Evolutionary conservation across 2,888 invertebrate genomes (phyloP).

Genomic region (Sericinus montela): DNA sequence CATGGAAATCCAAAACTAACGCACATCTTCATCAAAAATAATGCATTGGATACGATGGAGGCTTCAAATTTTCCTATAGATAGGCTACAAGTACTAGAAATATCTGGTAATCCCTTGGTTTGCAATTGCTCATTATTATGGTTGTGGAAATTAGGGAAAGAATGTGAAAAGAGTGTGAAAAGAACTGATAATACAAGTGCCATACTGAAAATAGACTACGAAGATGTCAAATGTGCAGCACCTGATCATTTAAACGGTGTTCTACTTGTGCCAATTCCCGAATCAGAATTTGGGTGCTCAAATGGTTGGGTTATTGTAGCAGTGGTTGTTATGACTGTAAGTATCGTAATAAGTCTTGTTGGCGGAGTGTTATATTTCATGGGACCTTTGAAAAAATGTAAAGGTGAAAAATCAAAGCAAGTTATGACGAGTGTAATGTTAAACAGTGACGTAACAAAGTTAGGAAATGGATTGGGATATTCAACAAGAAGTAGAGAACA

Average conservation of each 20-base stretch:
- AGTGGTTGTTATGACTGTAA: slow-evolving; percentile 71
- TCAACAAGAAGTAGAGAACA: slow-evolving; percentile 68
- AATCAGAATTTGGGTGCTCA: slow-evolving; percentile 82
- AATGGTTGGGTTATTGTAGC: slow-evolving; percentile 80
- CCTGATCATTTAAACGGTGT: slow-evolving; percentile 77
- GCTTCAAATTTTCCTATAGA: slow-evolving; percentile 91
- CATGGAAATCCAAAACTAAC: slow-evolving; percentile 89
- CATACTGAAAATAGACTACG: slow-evolving; percentile 75
- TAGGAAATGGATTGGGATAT: slow-evolving; percentile 72
- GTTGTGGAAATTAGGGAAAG: slow-evolving; percentile 86
- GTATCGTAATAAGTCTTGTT: slow-evolving; percentile 74
- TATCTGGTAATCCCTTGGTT: slow-evolving; percentile 90
- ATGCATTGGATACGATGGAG: slow-evolving; percentile 86
- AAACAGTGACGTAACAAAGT: slow-evolving; percentile 71
- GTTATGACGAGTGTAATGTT: slow-evolving; percentile 76
- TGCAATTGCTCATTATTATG: slow-evolving; percentile 93
- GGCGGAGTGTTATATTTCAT: slow-evolving; percentile 73
- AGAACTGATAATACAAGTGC: slow-evolving; percentile 56
- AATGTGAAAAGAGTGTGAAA: slow-evolving; percentile 59
- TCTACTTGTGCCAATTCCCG: slow-evolving; percentile 78
- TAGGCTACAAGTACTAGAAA: slow-evolving; percentile 84
- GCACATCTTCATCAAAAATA: slow-evolving; percentile 87
- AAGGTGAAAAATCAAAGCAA: slow-evolving; percentile 74
- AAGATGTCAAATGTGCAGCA: slow-evolving; percentile 78
- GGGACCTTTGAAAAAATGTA: slow-evolving; percentile 74